Evolutionary conservation across 2,888 invertebrate species (phyloP), one percentile per base, ranked within the genome.

Genomic region (Chelonus formosanus): DNA sequence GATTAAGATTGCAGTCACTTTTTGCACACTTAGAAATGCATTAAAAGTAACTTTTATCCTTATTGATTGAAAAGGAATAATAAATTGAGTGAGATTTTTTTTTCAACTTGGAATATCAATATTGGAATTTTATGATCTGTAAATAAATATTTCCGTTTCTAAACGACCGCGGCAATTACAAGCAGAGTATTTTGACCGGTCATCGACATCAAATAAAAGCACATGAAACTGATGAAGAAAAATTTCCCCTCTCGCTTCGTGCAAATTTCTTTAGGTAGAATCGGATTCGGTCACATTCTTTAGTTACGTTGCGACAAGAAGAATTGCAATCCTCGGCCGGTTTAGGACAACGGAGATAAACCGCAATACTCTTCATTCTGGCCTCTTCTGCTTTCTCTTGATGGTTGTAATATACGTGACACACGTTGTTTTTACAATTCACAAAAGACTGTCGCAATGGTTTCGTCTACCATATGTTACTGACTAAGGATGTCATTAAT

Each of bases 201-300:
- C 61, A 20, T 44, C 53, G 61, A 61, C 61, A 53, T 34, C 35
- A 52, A 52, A 32, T 52, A 34, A 32, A 52, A 32, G 34, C 32
- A 52, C 31, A 52, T 32, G 31, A 8, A 8, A 6, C 6, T 5
- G 34, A 31, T 3, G 44, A 52, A 44, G 61, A 61, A 61, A 61
- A 61, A 53, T 61, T 32, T 53, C 43, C 20, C 20, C 53, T 43
- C 44, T 61, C 44, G n/a, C 43, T 61, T 32, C 32, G 43, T 43
- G 53, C 10, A 31, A 53, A 52, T 54, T 61, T 61, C 61, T 61
- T 61, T 61, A 44, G 61, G 61, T 61, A 32, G 45, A 53, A 53
- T 61, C 61, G 61, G 53, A 61, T 61, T 61, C 61, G 53, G 61
- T 61, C 34, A 40, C 61, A 54, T 61, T 61, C 61, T 61, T 40